Conservation (phyloP, 2,797 vertebrate species). For the Dryobates pubescens region DNA sequence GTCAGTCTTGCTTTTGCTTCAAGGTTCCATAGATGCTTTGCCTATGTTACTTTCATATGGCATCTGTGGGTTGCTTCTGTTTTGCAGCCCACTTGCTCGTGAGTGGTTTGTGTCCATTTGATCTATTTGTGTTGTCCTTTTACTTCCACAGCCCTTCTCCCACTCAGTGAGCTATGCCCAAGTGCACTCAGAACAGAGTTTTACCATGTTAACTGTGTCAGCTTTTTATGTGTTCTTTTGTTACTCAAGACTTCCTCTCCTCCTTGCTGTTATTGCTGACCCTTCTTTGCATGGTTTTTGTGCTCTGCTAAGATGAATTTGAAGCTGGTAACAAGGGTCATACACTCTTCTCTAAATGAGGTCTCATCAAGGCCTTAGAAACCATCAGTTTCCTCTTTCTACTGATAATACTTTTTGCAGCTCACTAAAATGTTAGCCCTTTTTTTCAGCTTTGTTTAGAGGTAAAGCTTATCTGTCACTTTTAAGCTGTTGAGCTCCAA, state of each 20-base stretch:
- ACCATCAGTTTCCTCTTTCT: neutral
- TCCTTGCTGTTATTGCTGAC: neutral
- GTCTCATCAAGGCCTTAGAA: neutral
- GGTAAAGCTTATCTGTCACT: neutral
- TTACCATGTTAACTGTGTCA: neutral
- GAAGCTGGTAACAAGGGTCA: neutral
- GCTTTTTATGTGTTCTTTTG: neutral
- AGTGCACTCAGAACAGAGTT: neutral
- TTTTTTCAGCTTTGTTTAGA: neutral
- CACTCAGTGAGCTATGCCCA: neutral
- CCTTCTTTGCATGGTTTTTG: neutral
- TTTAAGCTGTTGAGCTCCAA: neutral
- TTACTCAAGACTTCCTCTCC: neutral
- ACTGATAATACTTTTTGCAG: neutral
- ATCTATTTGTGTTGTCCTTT: slow-evolving; percentile 31
- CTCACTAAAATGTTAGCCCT: neutral
- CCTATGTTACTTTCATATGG: neutral
- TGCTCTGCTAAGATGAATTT: neutral
- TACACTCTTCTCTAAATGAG: neutral
- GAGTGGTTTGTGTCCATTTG: neutral
- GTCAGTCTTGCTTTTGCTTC: neutral
- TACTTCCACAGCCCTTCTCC: slow-evolving; percentile 3
- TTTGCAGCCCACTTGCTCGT: neutral
- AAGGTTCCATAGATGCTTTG: neutral
- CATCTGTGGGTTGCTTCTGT: neutral